phyloP scores from a whole-genome alignment of 1,140 invertebrate species.

The Dryas iulia region DNA sequence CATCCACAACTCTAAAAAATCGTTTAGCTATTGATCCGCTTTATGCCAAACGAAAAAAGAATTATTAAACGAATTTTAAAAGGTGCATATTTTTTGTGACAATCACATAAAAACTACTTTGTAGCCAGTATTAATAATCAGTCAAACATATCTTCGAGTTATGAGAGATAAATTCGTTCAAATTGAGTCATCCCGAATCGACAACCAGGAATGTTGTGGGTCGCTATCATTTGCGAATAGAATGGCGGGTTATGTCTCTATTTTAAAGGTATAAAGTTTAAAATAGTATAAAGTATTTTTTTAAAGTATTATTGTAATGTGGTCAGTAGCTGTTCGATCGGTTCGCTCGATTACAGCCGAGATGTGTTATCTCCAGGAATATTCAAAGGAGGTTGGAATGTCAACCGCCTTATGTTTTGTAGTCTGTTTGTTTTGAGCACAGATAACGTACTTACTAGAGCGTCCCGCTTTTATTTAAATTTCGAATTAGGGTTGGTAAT shows the following conservation, averaged over 20 bases:
- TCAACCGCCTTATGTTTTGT: constrained; percentile 51
- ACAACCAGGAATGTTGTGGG: constrained; percentile 54
- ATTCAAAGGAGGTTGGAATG: constrained; percentile 60
- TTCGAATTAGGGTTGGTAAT: constrained; percentile 4
- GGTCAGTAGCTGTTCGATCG: constrained; percentile 40
- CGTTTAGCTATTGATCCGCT: neutral
- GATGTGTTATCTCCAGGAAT: constrained; percentile 61
- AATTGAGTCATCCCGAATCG: constrained; percentile 62
- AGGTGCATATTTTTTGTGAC: neutral
- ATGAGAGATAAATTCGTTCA: constrained; percentile 56
- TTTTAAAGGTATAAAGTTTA: constrained; percentile 31
- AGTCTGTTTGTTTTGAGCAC: constrained; percentile 54
- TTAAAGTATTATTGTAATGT: constrained; percentile 21
- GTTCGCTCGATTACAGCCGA: constrained; percentile 52
- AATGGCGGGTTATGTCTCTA: constrained; percentile 14
- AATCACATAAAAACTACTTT: neutral
- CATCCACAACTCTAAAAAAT: no score
- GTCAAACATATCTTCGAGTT: constrained; percentile 44
- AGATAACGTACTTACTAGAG: constrained; percentile 38
- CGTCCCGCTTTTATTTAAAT: constrained; percentile 23
- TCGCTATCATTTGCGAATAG: constrained; percentile 21
- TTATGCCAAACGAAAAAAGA: neutral
- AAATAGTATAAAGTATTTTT: constrained; percentile 17
- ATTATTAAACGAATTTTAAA: neutral
- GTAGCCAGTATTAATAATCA: constrained; percentile 32